Base-by-base conservation (phyloP, 1,140 invertebrate species). In the Gryllus bimaculatus region DNA sequence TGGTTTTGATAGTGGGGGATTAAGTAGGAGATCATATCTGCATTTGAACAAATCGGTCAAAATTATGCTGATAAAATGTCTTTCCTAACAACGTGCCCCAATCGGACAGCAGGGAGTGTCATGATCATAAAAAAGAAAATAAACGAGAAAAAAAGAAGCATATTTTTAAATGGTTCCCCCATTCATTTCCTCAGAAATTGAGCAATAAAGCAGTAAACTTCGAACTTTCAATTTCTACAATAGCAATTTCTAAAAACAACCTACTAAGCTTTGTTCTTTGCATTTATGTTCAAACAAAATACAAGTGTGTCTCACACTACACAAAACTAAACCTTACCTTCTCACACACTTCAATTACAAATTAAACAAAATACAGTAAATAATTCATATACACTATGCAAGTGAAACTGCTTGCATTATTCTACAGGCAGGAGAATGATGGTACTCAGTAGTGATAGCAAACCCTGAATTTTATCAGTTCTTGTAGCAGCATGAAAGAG, bases 401-500 rank as follows among this genome's bases (percentile, higher is more conserved):
- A 77, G 15, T 75, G 74, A 39, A 39, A 39, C 76, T 77, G 20
- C 21, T 47, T 75, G 48, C n/a, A 77, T 48, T n/a, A 18, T 77
- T 48, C 21, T n/a, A 48, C 76, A 39, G 76, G 48, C 47, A 77
- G 48, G 39, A 77, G 39, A 48, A 77, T 75, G 76, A 66, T 66
- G 54, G 54, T 66, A 66, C 54, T 66, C 54, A 18, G 48, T 48
- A 39, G 76, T 77, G 47, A 77, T 48, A 75, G 47, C 48, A 48
- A 77, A 77, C 76, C 76, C 39, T 77, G 76, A 47, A 47, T 77
- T 26, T 66, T 66, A 66, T 66, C 54, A 66, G 54, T 66, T 66
- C 18, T 66, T 18, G 10, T 66, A 66, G 54, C 54, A 66, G 54
- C 54, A 66, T 10, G 10, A 66, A 66, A 66, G 54, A 66, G 54